Base-by-base conservation (phyloP, 2,797 vertebrate species). In the Eospalax fontanierii region DNA sequence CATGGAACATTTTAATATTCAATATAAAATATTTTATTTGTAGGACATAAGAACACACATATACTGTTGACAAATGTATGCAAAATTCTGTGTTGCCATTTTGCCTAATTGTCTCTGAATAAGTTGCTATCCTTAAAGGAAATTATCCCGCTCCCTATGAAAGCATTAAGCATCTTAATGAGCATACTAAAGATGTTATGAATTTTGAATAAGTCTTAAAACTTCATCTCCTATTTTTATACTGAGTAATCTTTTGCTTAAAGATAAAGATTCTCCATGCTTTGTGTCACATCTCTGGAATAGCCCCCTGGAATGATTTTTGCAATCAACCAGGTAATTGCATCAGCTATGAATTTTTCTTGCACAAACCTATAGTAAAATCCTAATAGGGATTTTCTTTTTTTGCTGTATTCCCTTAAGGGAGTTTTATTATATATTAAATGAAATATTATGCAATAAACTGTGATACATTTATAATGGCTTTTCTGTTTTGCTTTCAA, bases 31-130 rank as follows among this genome's bases (percentile, higher is more conserved):
- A 43, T 66, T 93, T 90, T 94, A 63, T 84, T 83, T 95, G 16
- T 91, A 93, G 59, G 92, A 91, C 14, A 87, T 90, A 90, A 86
- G 82, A 88, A 70, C 4, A 24, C 2, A 74, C 83, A 3, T 79
- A 86, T n/a, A 74, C 22, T 59, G 26, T 91, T 94, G 38, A 95
- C 21, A 93, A 74, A 87, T 85, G 3, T 80, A 59, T 57, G 81
- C 94, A 74, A 88, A 92, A 82, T 87, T 94, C 63, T 94, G 66
- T 91, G 30, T 85, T 74, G 26, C 96, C 83, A 90, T 96, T 95
- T 93, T 96, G 84, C 40, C 33, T 85, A 35, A 40, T 91, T 90
- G 40, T 89, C 73, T 94, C 3, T 78, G n/a, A 95, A 78, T 87
- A 57, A 59, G 0, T 57, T 59, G 46, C 33, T 78, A 70, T 35